Conservation (phyloP, 2,113 vertebrate species). For the Leptocoma aspasia region DNA sequence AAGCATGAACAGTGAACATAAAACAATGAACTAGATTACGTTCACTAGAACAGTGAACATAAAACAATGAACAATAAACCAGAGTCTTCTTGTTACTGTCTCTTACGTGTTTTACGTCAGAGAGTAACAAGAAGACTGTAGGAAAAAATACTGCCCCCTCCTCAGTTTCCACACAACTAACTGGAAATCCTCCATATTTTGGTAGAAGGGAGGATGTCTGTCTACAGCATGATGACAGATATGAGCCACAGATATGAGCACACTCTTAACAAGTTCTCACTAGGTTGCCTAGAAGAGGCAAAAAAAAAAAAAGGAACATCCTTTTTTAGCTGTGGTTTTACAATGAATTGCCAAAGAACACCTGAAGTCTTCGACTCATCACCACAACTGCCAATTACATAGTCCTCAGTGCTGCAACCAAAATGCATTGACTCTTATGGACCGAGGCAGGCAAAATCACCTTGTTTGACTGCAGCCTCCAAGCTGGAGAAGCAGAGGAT, state of each 20-base stretch:
- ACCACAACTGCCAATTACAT: not conserved
- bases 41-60: no score
- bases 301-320: not conserved
- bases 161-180: not conserved
- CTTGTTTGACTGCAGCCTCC: not conserved
- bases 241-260: not conserved
- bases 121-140: not conserved
- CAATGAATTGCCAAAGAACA: not conserved
- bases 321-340: not conserved
- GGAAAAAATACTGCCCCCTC: not conserved
- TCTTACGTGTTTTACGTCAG: not conserved
- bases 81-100: no score
- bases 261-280: not conserved
- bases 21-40: not conserved
- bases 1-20: not conserved
- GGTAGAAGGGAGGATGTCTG: not conserved
- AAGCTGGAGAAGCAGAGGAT: not conserved
- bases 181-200: not conserved
- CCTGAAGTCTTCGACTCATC: not conserved
- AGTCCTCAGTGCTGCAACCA: not conserved
- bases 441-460: not conserved
- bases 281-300: not conserved
- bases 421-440: not conserved
- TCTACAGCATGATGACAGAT: not conserved
- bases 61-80: no score